phyloP scores from a whole-genome alignment of 37 sponge, comb jelly and placozoan genomes.

The Chondrilla cf. caribensis region DNA sequence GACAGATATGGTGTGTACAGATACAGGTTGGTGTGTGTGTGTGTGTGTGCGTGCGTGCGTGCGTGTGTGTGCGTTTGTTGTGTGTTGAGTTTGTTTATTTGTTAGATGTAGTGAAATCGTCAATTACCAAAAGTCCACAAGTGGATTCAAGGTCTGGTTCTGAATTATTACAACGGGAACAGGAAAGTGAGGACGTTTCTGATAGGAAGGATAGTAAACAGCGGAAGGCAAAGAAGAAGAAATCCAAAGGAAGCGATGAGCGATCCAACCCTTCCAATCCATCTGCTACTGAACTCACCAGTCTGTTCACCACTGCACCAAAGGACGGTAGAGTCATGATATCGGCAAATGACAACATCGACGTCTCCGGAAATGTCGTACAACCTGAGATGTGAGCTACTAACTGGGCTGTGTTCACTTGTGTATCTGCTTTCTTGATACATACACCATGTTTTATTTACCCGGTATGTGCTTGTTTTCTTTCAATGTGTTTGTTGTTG shows the following conservation, averaged over 20 bases:
- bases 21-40: no score
- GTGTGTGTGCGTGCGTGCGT: no score
- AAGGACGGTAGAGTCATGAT: not conserved
- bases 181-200: not conserved
- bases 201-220: not conserved
- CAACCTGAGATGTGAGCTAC: not conserved
- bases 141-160: slow-evolving; percentile 1
- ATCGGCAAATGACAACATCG: slow-evolving; percentile 22
- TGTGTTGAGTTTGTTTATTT: no score
- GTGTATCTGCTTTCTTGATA: not conserved
- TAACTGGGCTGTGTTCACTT: not conserved
- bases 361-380: slow-evolving; percentile 2
- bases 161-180: not conserved
- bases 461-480: not conserved
- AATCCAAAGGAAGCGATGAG: slow-evolving; percentile 5
- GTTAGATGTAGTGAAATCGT: no score
- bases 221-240: not conserved
- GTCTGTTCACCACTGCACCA: not conserved
- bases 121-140: not conserved
- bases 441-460: not conserved
- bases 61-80: no score
- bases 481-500: no score
- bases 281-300: not conserved
- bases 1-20: no score
- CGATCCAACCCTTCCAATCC: not conserved